Base-by-base conservation (phyloP, 2,797 vertebrate genomes). In the Phataginus tetradactyla region DNA sequence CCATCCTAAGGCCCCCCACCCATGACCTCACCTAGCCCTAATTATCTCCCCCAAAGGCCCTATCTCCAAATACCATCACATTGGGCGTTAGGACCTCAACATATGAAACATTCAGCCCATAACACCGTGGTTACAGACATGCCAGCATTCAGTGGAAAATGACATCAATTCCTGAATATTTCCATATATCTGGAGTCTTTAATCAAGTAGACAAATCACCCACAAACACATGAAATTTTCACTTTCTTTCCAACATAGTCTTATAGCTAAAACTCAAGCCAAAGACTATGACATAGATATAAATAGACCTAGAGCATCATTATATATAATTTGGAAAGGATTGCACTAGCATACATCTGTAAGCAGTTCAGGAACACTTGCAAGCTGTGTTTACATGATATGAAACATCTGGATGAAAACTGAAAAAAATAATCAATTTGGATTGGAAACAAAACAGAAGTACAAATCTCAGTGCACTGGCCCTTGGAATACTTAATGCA, bases 391-490 rank as follows among this genome's bases (percentile, higher is more conserved):
- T 98, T 97, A 98, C 75, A 97, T 97, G 95, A 96, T 92, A 96
- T 93, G 91, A 97, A 98, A 97, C 97, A 98, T 97, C 97, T 98
- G 97, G 97, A 91, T 97, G 84, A 97, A 97, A 98, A 97, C 92
- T 94, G 90, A 93, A 97, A 97, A 97, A 97, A 96, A 97, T 96
- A 96, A 98, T 97, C 92, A 97, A 94, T 97, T 96, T 98, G 97
- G 97, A 95, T 39, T 87, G 86, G 96, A 97, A 97, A 96, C 96
- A 97, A 98, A 98, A 97, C 97, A 98, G 96, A 96, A 97, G 96
- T 74, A 88, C 61, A 95, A 95, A 95, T 87, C 72, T 96, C 86
- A 71, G 94, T 8, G 75, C 78, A 49, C 49, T 77, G 63, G 89
- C 80, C 80, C 42, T 84, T 59, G 45, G 88, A 94, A 97, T 95